Base-by-base conservation (phyloP, 2,888 invertebrate genomes). In the Volucella zonaria region DNA sequence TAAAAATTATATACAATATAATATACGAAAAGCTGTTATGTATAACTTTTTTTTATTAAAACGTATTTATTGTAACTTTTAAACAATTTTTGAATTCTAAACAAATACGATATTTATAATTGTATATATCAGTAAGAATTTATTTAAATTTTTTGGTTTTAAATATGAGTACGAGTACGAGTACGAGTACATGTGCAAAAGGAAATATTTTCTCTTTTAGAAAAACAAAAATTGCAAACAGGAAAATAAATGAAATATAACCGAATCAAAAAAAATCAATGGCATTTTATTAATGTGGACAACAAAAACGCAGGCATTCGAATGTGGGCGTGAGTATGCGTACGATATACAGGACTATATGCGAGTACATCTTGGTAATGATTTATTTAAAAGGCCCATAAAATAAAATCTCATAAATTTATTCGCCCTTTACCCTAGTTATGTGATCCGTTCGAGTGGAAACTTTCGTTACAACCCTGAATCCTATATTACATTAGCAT, bases 401-500 rank as follows among this genome's bases (percentile, higher is more conserved):
- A 62, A 52, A 56, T 71, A 70, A 62, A 52, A 56, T 15, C 54
- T 31, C 40, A 70, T 70, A 70, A 77, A 78, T 64, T 70, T 56
- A 78, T 78, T 51, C 18, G 31, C 31, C 56, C 58, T 56, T 78
- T 38, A 58, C 58, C 56, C 62, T 31, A 45, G 68, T 49, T 77
- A 70, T 68, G 47, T 62, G 77, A 68, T 47, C 61, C 52, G 56
- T 54, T 77, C 68, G 51, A 77, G 77, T 62, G 68, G 42, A 77
- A 68, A 77, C 42, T 62, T 68, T 52, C 56, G 42, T 56, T 31
- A 58, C 56, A 71, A 43, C 42, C 56, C 45, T 42, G 64, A 77
- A 61, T 59, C 76, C 76, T 76, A 54, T 45, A 70, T 70, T 64
- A 62, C 64, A 64, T 78, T 78, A 78, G 70, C 78, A 78, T 78